Evolutionary conservation across 2,797 vertebrate species (phyloP).

Genomic region (Catamblyrhynchus diadema): DNA sequence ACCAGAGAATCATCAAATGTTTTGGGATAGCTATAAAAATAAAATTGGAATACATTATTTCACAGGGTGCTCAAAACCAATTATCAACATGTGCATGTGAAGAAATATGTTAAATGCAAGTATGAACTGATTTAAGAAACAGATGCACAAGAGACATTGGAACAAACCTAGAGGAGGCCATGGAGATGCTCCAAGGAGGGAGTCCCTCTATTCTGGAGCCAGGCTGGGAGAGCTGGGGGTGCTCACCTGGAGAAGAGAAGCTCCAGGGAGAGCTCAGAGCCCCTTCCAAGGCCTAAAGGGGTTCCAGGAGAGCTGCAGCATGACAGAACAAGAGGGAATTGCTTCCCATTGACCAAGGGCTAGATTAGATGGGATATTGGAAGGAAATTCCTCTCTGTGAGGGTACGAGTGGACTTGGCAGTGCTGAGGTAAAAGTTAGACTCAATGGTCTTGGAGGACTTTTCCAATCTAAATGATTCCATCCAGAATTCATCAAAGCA

Average conservation of each 20-base stretch:
- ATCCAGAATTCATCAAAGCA: not conserved
- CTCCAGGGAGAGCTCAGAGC: not conserved
- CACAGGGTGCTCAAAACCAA: not conserved
- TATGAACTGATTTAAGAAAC: not conserved
- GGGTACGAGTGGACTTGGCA: not conserved
- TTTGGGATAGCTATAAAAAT: not conserved
- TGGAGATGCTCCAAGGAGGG: not conserved
- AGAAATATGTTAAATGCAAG: not conserved
- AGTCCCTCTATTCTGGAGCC: not conserved
- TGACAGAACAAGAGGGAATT: not conserved
- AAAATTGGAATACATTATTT: not conserved
- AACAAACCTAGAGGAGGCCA: not conserved
- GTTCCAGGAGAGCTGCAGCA: not conserved
- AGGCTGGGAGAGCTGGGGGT: not conserved
- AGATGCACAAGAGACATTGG: not conserved
- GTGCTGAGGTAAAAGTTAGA: not conserved
- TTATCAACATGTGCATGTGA: not conserved
- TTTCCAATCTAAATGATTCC: not conserved
- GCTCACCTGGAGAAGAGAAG: not conserved
- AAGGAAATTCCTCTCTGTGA: not conserved
- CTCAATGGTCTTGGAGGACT: not conserved
- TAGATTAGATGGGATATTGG: not conserved
- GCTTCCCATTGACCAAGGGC: not conserved
- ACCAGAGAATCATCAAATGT: not conserved
- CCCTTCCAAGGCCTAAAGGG: not conserved